A percentile compares a stretch with the other conserved stretches of the same genome.
Evolutionary conservation across 30 jellyfish, hydroid and myxozoan genomes (phyloP).

Genomic region (Cassiopea andromeda): DNA sequence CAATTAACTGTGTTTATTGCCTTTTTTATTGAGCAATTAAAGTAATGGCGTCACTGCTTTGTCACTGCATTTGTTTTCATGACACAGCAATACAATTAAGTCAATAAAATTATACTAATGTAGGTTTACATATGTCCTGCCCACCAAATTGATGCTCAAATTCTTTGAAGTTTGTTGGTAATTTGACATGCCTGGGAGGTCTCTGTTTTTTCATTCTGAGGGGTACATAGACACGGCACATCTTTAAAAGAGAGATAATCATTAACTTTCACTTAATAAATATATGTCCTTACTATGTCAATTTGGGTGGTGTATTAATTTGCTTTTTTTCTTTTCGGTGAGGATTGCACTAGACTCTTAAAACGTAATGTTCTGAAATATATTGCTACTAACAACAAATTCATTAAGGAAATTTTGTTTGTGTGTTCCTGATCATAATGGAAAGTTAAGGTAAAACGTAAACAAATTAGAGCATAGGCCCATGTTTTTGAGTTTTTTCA

Average conservation of each 20-base stretch:
- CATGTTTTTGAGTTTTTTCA: neutral
- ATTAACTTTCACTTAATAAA: neutral
- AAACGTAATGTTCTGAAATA: too few relatives aligned
- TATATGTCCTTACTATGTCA: neutral
- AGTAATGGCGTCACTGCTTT: too few relatives aligned
- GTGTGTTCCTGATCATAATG: neutral
- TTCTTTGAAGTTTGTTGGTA: too few relatives aligned
- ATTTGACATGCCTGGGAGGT: neutral
- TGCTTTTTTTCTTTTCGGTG: neutral
- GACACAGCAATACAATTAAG: too few relatives aligned
- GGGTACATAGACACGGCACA: neutral
- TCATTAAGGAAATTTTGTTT: neutral
- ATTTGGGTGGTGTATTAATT: neutral
- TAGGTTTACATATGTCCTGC: too few relatives aligned
- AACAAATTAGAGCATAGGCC: neutral
- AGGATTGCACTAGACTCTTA: too few relatives aligned
- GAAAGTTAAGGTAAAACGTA: neutral
- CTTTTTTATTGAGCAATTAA: too few relatives aligned
- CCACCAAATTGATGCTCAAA: too few relatives aligned
- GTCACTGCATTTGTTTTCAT: too few relatives aligned
- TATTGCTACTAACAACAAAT: neutral
- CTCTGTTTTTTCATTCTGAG: too few relatives aligned
- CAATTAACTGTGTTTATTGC: too few relatives aligned
- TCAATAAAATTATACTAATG: too few relatives aligned
- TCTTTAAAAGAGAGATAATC: neutral